Evolutionary conservation across 2,113 vertebrate species (phyloP).

Genomic region (Calyptomena viridis): DNA sequence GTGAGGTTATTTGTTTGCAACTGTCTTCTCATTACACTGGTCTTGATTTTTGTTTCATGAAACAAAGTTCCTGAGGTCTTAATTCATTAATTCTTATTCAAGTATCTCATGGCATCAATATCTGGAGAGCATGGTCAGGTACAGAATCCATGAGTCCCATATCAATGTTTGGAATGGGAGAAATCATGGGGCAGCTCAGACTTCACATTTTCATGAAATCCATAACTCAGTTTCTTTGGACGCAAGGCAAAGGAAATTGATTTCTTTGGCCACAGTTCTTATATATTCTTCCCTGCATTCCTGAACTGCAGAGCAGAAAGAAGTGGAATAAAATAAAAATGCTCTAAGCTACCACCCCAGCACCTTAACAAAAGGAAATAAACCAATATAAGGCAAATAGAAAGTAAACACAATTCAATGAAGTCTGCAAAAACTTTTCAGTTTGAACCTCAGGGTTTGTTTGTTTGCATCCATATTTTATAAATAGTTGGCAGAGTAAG

Average conservation of each 20-base stretch:
- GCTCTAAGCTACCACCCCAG: not conserved
- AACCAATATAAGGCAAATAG: not conserved
- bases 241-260: not conserved
- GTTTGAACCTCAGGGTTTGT: not conserved
- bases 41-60: not conserved
- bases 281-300: not conserved
- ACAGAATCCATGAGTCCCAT: not conserved
- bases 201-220: not conserved
- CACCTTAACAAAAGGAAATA: not conserved
- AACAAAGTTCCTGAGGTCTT: not conserved
- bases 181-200: not conserved
- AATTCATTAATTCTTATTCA: not conserved
- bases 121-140: not conserved
- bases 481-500: not conserved
- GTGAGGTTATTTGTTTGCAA: not conserved
- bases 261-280: not conserved
- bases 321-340: not conserved
- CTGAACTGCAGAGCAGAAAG: not conserved
- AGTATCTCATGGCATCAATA: not conserved
- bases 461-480: conserved; percentile 25
- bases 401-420: not conserved
- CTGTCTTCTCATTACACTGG: not conserved
- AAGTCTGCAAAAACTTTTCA: not conserved
- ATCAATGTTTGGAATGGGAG: not conserved
- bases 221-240: not conserved